Conservation (phyloP, 2,113 vertebrate species). For the Rhea pennata region DNA sequence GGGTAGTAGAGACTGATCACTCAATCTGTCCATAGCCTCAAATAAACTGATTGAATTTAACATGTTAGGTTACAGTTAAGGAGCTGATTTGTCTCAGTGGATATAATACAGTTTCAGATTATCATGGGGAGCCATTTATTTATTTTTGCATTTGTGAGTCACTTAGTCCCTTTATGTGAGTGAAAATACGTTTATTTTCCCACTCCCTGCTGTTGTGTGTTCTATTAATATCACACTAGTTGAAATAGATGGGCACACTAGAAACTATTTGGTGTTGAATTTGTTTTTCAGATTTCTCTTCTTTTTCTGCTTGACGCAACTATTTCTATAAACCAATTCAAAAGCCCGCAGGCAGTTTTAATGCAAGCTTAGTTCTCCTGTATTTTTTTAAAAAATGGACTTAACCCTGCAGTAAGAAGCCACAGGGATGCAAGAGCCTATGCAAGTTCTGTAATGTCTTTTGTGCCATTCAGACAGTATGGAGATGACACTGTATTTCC, state of each 20-base stretch:
- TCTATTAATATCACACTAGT: constrained; percentile 81
- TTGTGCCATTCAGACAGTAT: neutral
- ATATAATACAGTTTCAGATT: constrained; percentile 74
- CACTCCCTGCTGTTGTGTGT: constrained; percentile 77
- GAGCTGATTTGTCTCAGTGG: constrained; percentile 67
- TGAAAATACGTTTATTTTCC: constrained; percentile 81
- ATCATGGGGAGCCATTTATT: constrained; percentile 79
- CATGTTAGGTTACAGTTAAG: constrained; percentile 75
- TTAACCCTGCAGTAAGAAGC: neutral
- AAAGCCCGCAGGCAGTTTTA: constrained; percentile 36
- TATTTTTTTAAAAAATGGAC: neutral
- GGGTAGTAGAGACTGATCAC: constrained; percentile 78
- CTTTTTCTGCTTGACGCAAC: constrained; percentile 25
- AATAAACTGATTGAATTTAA: constrained; percentile 78
- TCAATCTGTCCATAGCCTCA: constrained; percentile 68
- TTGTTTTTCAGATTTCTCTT: constrained; percentile 71
- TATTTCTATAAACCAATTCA: constrained; percentile 70
- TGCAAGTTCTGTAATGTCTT: neutral
- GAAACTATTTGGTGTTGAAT: constrained; percentile 74
- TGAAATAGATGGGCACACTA: constrained; percentile 77
- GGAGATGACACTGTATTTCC: neutral
- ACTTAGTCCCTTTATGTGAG: constrained; percentile 77
- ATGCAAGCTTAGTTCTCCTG: constrained; percentile 2
- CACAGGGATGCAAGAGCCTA: neutral
- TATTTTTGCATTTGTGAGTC: constrained; percentile 83